Base-by-base conservation (phyloP, 2,888 invertebrate species). In the Melieria crassipennis region DNA sequence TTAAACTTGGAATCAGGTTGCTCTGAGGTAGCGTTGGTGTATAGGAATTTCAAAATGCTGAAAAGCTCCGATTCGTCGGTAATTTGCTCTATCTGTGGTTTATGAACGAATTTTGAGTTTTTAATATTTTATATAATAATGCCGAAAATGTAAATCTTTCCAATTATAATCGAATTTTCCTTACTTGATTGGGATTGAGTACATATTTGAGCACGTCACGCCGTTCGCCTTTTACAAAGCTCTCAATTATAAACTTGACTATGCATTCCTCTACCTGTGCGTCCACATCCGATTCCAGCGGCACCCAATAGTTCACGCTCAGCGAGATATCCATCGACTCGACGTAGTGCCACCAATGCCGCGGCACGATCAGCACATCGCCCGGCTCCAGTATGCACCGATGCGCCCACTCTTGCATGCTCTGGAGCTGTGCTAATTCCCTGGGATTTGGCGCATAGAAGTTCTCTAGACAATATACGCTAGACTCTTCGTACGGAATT, bases 291-390 rank as follows among this genome's bases (percentile, higher is more conserved):
- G 67, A 67, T 52, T 81, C 78, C 86, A 93, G 86, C 61, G 94
- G 93, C 75, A 98, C 85, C 92, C 92, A 92, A 55, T 88, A 88
- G 81, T 92, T 92, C 6, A 92, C 87, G 68, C 91, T 88, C 48
- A 92, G 89, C 63, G 91, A 84, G 4, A 89, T 88, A 88, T 95
- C 93, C 48, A 91, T 86, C 83, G 97, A 96, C 86, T 96, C 94
- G 0, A 98, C 98, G 88, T 94, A 97, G 88, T 98, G 98, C 98
- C 98, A 99, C 98, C 98, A 99, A 73, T 94, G 93, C 73, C 91
- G 90, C 0, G 98, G 98, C 7, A 99, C 93, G 80, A 94, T 90
- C 50, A 99, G 87, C 0, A 96, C 93, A 86, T 98, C 95, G 0
- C 97, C 96, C 9, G 96, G 92, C 61, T 91, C 88, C 65, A 98